phyloP scores from a whole-genome alignment of 2,888 invertebrate genomes.

The Melinopterus prodromus region DNA sequence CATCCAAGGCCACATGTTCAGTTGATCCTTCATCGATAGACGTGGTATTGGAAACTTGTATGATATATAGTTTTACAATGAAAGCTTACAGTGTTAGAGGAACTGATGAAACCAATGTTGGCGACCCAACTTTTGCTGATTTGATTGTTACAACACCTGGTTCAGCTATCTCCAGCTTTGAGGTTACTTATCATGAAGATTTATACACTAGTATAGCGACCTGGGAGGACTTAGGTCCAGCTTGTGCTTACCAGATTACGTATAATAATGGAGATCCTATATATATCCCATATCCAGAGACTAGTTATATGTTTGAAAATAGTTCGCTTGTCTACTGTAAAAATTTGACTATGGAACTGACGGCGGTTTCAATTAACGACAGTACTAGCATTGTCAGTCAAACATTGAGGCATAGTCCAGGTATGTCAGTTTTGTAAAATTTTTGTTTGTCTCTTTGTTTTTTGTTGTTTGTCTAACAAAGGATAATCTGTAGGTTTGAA shows the following conservation, averaged over 20 bases:
- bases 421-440: neutral
- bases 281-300: neutral
- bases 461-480: too few species aligned
- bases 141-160: neutral
- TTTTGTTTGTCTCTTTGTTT: too few species aligned
- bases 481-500: too few species aligned
- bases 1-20: neutral
- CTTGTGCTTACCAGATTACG: neutral
- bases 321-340: neutral
- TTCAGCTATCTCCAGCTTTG: neutral
- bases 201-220: neutral
- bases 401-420: neutral
- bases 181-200: neutral
- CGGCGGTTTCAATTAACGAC: neutral
- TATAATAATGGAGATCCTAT: neutral
- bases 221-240: neutral
- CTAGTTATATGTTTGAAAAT: neutral
- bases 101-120: neutral
- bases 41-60: neutral
- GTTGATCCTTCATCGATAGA: neutral
- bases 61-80: neutral
- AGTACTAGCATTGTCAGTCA: neutral
- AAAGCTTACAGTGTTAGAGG: neutral
- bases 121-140: neutral
- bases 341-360: neutral